Evolutionary conservation across 2,113 vertebrate species (phyloP).

Genomic region (Macrotus californicus): DNA sequence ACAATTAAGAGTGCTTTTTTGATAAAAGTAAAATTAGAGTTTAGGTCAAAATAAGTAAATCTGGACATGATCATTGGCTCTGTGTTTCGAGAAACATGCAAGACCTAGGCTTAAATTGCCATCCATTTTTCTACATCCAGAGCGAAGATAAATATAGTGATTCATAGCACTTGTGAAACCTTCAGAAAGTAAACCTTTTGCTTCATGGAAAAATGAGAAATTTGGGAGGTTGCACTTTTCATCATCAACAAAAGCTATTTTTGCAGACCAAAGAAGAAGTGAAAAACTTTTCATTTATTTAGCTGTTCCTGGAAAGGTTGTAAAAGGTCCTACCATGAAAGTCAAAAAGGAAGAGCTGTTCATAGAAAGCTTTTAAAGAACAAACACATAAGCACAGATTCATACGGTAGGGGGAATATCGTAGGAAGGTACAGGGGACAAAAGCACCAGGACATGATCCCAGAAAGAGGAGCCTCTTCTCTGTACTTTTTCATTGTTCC

Average conservation of each 20-base stretch:
- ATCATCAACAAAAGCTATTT: constrained; percentile 76
- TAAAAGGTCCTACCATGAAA: constrained; percentile 71
- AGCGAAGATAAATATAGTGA: constrained; percentile 72
- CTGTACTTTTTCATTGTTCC: constrained; percentile 66
- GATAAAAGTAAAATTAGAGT: neutral
- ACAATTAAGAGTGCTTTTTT: neutral
- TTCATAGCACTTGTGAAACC: constrained; percentile 70
- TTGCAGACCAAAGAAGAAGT: constrained; percentile 74
- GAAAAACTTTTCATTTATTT: constrained; percentile 76
- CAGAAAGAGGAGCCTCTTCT: constrained; percentile 52
- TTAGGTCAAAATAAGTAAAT: constrained; percentile 18
- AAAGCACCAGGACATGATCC: constrained; percentile 54
- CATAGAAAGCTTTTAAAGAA: constrained; percentile 70
- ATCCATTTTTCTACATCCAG: constrained; percentile 58
- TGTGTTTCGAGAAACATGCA: constrained; percentile 46
- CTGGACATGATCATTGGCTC: neutral
- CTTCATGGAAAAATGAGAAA: constrained; percentile 73
- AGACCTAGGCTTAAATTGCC: constrained; percentile 54
- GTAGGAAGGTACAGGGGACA: constrained; percentile 48
- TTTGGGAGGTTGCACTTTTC: constrained; percentile 75
- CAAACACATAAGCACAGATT: constrained; percentile 70
- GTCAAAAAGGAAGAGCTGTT: constrained; percentile 67
- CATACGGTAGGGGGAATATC: constrained; percentile 58
- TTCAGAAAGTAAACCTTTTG: constrained; percentile 72
- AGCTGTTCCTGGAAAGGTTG: constrained; percentile 68